Percentiles rank a stretch among this genome's conserved stretches.
These are phyloP conservation scores for Ceratina calcarata DNA, from an alignment of 1,140 invertebrate genomes.

Conservation along the genomic window DNA sequence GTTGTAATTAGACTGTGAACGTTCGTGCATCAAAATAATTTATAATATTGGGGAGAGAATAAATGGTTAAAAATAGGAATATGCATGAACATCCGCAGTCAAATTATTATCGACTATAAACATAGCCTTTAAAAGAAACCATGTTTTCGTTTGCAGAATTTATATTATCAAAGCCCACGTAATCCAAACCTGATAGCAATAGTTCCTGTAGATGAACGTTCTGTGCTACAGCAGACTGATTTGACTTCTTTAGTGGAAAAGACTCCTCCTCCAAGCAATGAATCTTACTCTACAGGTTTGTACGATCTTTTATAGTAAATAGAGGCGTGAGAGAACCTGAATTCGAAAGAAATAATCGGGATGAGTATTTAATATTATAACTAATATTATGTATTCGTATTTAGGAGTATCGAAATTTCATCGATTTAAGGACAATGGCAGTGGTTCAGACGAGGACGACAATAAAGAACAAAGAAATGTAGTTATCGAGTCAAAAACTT, in stretches of 20 bases:
- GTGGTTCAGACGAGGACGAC: conserved; percentile 75
- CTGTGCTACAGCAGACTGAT: conserved; percentile 42
- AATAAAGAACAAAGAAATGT: conserved; percentile 50
- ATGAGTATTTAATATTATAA: no score
- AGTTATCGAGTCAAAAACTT: conserved; percentile 33
- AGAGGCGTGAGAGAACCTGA: no score
- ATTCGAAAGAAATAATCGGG: no score
- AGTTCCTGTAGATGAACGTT: conserved; percentile 72
- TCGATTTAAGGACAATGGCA: conserved; percentile 71
- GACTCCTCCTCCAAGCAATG: conserved; percentile 19
- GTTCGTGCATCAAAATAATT: no score
- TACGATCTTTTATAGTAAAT: not conserved
- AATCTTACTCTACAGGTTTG: conserved; percentile 48
- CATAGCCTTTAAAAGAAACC: not conserved
- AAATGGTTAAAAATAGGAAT: no score
- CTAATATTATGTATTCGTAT: conserved; percentile 27
- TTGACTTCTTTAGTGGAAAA: conserved; percentile 35
- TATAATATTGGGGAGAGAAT: no score
- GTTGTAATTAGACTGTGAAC: no score
- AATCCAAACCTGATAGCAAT: conserved; percentile 79
- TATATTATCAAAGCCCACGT: conserved; percentile 66
- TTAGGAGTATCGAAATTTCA: conserved; percentile 74
- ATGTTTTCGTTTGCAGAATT: conserved; percentile 65
- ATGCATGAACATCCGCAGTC: not conserved
- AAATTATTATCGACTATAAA: not conserved